phyloP scores from a whole-genome alignment of 2,888 invertebrate genomes.

The Plebejus argus region DNA sequence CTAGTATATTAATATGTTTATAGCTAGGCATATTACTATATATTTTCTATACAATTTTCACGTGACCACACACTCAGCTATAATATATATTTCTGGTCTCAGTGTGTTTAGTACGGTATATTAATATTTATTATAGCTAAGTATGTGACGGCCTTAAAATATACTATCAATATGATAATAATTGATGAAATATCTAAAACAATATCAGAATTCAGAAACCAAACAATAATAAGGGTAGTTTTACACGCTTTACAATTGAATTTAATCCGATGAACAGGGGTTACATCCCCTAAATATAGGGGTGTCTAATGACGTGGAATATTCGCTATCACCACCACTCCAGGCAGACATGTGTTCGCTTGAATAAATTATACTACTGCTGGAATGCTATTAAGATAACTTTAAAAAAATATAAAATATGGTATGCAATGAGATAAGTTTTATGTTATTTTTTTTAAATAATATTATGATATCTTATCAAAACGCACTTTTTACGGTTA shows the following conservation, averaged over 20 bases:
- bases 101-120: too few relatives aligned
- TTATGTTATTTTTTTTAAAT: background rate
- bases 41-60: too few relatives aligned
- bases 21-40: too few relatives aligned
- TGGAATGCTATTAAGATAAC: slow-evolving; percentile 9
- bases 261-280: slow-evolving; percentile 18
- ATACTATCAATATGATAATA: background rate
- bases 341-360: slow-evolving; percentile 30
- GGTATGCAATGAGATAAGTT: background rate
- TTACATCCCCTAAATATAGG: slow-evolving; percentile 27
- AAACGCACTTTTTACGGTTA: background rate
- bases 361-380: slow-evolving; percentile 30
- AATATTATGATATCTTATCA: background rate
- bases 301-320: slow-evolving; percentile 48
- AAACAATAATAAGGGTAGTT: slow-evolving; percentile 21
- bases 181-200: background rate
- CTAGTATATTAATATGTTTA: too few relatives aligned
- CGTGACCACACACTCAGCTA: too few relatives aligned
- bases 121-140: too few relatives aligned
- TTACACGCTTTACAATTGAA: slow-evolving; percentile 30
- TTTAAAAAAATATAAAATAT: background rate
- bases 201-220: background rate
- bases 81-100: too few relatives aligned
- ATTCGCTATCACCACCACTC: slow-evolving; percentile 41
- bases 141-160: too few relatives aligned